Percentiles rank a stretch among this genome's conserved stretches.
Evolutionary conservation across 1,140 invertebrate species (phyloP).

Genomic region (Meloidogyne exigua): DNA sequence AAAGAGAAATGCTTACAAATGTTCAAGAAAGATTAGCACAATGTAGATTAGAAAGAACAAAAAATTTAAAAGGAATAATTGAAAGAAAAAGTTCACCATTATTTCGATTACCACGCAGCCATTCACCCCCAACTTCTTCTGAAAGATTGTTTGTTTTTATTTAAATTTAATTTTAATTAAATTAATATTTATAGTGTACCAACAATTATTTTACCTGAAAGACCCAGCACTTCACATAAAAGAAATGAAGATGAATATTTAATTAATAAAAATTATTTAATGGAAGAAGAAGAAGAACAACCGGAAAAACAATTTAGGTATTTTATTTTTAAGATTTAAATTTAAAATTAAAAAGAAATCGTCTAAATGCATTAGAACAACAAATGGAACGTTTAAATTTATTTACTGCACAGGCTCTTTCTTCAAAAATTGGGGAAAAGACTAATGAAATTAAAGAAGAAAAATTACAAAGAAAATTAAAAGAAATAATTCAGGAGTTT

Average conservation of each 20-base stretch:
- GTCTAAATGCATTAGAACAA: background rate
- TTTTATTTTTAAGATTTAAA: background rate
- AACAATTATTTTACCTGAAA: background rate
- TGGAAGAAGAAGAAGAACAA: background rate
- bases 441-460: background rate
- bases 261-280: background rate
- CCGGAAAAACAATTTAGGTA: background rate
- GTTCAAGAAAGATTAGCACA: slow-evolving; percentile 14
- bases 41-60: background rate
- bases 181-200: too few species aligned
- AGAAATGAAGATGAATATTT: background rate
- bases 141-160: background rate
- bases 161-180: background rate
- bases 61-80: background rate
- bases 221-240: slow-evolving; percentile 15
- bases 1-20: slow-evolving; percentile 7
- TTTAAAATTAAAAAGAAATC: background rate
- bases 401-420: background rate
- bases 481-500: background rate
- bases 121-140: slow-evolving; percentile 19
- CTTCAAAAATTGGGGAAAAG: background rate
- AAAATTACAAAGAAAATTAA: background rate
- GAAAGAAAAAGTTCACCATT: background rate
- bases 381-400: slow-evolving; percentile 14
- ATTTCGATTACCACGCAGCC: slow-evolving; percentile 9